Base-by-base conservation (phyloP, 2,797 vertebrate species). In the Melopsittacus undulatus region DNA sequence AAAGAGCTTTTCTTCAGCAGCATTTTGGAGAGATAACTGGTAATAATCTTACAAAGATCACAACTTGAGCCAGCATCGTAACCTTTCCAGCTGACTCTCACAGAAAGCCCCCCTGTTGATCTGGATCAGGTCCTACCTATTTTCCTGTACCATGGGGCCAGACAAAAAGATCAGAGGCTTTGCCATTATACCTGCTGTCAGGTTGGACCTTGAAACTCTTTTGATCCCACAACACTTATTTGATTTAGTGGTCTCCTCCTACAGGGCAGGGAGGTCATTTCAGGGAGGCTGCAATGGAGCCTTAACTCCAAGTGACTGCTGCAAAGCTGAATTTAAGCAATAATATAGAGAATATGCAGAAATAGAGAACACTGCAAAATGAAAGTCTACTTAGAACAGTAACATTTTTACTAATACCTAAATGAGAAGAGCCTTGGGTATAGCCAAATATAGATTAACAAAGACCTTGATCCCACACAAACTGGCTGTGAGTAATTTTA, bases 391-490 rank as follows among this genome's bases (percentile, higher is more conserved):
- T 87, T 77, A 87, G 68, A 92, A 56, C 43, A 75, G 64, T 54
- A 93, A 43, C 66, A 48, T 85, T 93, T 95, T 89, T 95, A 93
- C 84, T 93, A 96, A 94, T 87, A 95, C 17, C 83, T 87, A 92
- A 95, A 90, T 49, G 68, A 91, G 75, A 91, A 79, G 66, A 87
- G 92, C 61, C 80, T 90, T 85, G 29, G 49, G 81, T 73, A 90
- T 23, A 80, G 72, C 75, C 81, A 94, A 90, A 92, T 94, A 94
- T 79, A 92, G 83, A 86, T 79, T 69, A 92, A 77, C 74, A 79
- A 90, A 91, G 96, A 79, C 84, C 94, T 62, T 83, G 83, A 94
- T 93, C 93, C 96, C 90, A 94, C 94, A 95, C 81, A 92, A 84
- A 85, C 62, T 78, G 84, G 30, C 75, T 95, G 57, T 74, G 80